Evolutionary conservation across 2,888 invertebrate genomes (phyloP).

Genomic region (Hedya salicella): DNA sequence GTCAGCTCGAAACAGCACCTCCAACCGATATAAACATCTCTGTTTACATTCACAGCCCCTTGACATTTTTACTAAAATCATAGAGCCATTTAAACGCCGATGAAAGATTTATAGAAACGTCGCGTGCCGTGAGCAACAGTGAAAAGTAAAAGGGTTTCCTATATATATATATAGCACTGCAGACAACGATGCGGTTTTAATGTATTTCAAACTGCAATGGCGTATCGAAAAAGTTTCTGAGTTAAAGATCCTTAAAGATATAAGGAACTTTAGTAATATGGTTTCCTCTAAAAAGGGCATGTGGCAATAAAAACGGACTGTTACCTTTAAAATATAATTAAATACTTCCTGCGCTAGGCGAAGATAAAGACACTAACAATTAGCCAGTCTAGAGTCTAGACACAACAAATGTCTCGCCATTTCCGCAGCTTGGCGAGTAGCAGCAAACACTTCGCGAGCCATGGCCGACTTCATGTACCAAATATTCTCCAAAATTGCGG

Average conservation of each 20-base stretch:
- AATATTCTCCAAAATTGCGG: slow-evolving; percentile 48
- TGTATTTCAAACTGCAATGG: slow-evolving; percentile 19
- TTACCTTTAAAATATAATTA: slow-evolving; percentile 18
- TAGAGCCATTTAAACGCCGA: slow-evolving; percentile 24
- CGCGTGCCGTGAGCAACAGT: slow-evolving; percentile 11
- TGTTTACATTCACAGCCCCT: slow-evolving; percentile 39
- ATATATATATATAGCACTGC: slow-evolving; percentile 24
- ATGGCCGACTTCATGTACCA: slow-evolving; percentile 18
- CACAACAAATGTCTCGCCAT: slow-evolving; percentile 31
- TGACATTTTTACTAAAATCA: slow-evolving; percentile 38
- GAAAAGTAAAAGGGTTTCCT: slow-evolving; percentile 27
- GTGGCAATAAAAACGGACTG: slow-evolving; percentile 11
- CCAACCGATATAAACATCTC: slow-evolving; percentile 50
- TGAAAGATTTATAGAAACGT: slow-evolving; percentile 30
- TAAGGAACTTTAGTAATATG: neutral
- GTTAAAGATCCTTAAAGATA: slow-evolving; percentile 4
- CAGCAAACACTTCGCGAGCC: slow-evolving; percentile 16
- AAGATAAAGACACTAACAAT: slow-evolving; percentile 33
- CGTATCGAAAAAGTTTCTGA: slow-evolving; percentile 11
- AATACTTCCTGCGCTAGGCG: slow-evolving; percentile 2
- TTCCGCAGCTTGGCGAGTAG: slow-evolving; percentile 31
- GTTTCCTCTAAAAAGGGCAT: slow-evolving; percentile 19
- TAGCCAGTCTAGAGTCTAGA: slow-evolving; percentile 37
- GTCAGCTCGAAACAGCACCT: slow-evolving; percentile 72
- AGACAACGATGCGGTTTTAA: slow-evolving; percentile 22